These are phyloP conservation scores for Muschampia plurimacula DNA, from an alignment of 2,888 invertebrate genomes.

Conservation along the genomic window DNA sequence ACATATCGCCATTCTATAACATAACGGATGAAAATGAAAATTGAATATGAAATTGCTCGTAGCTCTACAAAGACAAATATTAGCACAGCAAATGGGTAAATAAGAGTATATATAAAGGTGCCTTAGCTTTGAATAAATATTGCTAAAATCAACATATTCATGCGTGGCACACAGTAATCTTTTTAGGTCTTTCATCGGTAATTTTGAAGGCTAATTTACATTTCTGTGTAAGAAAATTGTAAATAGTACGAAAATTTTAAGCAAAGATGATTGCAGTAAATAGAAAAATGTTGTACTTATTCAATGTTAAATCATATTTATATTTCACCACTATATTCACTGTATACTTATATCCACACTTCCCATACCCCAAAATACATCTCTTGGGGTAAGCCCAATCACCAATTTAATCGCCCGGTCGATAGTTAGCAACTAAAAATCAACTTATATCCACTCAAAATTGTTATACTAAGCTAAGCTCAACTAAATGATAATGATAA, in stretches of 20 bases:
- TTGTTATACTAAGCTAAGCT: no score
- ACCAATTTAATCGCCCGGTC: no score
- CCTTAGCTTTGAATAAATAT: constrained; percentile 58
- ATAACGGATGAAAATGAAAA: constrained; percentile 62
- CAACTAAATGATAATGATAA: no score
- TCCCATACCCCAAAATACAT: not conserved
- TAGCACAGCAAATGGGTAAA: constrained; percentile 72
- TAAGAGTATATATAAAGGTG: constrained; percentile 50
- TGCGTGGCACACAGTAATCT: constrained; percentile 17
- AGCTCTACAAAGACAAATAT: constrained; percentile 62
- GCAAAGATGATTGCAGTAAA: no score
- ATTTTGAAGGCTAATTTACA: not conserved
- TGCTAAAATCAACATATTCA: constrained; percentile 57
- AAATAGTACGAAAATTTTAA: not conserved
- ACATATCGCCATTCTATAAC: constrained; percentile 56
- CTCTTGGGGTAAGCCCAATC: no score
- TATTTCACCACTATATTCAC: not conserved
- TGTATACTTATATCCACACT: not conserved
- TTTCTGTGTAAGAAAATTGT: not conserved
- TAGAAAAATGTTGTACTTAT: no score
- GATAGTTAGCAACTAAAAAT: no score
- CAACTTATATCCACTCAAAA: no score
- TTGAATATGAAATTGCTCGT: constrained; percentile 58
- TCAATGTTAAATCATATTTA: not conserved
- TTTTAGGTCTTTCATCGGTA: constrained; percentile 11